These are phyloP conservation scores for Nasonia oneida DNA, from an alignment of 2,888 invertebrate genomes.

Conservation along the genomic window DNA sequence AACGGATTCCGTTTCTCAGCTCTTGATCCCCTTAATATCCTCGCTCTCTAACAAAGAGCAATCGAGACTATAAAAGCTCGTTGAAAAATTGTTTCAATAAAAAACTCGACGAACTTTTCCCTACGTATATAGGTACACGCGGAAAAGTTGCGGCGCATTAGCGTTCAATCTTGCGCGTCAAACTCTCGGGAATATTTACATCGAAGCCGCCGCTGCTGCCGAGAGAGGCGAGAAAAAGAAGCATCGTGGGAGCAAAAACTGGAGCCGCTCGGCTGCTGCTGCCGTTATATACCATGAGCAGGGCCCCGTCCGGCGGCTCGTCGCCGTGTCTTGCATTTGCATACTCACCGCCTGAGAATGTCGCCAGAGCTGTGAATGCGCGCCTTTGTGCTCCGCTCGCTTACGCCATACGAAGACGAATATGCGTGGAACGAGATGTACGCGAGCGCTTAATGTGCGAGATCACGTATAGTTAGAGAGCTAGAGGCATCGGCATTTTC, in stretches of 20 bases:
- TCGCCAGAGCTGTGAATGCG: slow-evolving; percentile 20
- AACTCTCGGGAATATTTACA: slow-evolving; percentile 8
- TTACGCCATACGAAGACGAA: slow-evolving; percentile 42
- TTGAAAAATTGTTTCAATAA: background rate
- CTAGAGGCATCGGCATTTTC: slow-evolving; percentile 45
- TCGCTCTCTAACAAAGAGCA: background rate
- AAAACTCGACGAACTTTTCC: background rate
- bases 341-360: slow-evolving; percentile 61
- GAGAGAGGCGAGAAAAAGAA: slow-evolving; percentile 36
- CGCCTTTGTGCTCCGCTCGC: slow-evolving; percentile 42
- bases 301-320: slow-evolving; percentile 18
- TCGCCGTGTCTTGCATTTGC: slow-evolving; percentile 48
- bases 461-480: slow-evolving; percentile 53
- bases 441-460: slow-evolving; percentile 52
- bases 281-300: too few relatives aligned
- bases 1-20: slow-evolving; percentile 43
- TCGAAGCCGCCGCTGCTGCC: background rate
- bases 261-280: slow-evolving; percentile 1
- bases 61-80: background rate
- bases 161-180: slow-evolving; percentile 6
- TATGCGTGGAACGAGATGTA: background rate
- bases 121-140: background rate
- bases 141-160: slow-evolving; percentile 1
- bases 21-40: slow-evolving; percentile 18
- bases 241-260: slow-evolving; percentile 59